Conservation (phyloP, 1,140 invertebrate species). For the Chironomus tepperi region DNA sequence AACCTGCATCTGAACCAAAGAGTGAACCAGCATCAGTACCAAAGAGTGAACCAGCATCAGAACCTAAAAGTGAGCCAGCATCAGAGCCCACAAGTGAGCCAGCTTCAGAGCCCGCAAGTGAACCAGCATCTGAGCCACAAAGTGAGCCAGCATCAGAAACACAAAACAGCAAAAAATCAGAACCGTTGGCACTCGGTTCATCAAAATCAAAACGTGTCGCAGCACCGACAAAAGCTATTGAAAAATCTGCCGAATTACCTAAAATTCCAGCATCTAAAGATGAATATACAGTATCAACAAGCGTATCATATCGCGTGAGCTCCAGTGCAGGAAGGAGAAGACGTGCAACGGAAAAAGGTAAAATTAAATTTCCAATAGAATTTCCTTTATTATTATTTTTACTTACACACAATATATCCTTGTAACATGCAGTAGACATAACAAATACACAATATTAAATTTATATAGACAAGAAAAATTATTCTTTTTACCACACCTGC, state of each 20-base stretch:
- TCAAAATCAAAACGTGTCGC: conserved; percentile 19
- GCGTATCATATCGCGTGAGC: conserved; percentile 62
- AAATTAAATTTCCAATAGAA: conserved; percentile 18
- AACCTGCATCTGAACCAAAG: conserved; percentile 38
- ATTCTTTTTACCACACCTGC: not conserved
- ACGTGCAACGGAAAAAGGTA: conserved; percentile 28
- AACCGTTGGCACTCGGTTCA: not conserved
- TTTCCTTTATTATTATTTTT: not conserved
- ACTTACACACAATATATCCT: not conserved
- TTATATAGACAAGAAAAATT: conserved; percentile 6
- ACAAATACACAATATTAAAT: not conserved
- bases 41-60: conserved; percentile 42
- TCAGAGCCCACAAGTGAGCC: conserved; percentile 33
- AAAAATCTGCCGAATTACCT: not conserved
- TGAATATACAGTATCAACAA: conserved; percentile 59
- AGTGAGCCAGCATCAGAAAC: conserved; percentile 39
- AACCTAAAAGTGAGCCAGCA: conserved; percentile 40
- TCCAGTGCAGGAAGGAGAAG: conserved; percentile 38
- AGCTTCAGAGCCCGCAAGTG: conserved; percentile 37
- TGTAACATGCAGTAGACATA: not conserved
- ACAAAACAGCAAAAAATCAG: not conserved
- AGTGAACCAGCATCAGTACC: conserved; percentile 43
- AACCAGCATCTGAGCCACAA: conserved; percentile 41
- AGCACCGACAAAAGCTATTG: not conserved
- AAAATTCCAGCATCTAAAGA: conserved; percentile 29